These are phyloP conservation scores for Muschampia plurimacula DNA, from an alignment of 2,888 invertebrate species.

Conservation along the genomic window DNA sequence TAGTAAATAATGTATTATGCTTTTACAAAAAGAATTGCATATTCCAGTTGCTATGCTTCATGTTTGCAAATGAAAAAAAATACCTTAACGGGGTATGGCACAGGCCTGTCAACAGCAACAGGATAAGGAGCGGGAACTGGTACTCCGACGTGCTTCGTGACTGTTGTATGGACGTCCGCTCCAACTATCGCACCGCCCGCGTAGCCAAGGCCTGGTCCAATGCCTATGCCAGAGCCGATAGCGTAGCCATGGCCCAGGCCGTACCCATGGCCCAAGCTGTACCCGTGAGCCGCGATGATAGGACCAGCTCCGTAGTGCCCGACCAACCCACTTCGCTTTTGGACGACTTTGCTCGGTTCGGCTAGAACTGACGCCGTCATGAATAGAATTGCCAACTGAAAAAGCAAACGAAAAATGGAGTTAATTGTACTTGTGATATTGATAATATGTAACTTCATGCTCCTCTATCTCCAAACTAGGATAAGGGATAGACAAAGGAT, in stretches of 20 bases:
- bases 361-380: slow-evolving; percentile 71
- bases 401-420: slow-evolving; percentile 37
- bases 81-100: slow-evolving; percentile 77
- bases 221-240: slow-evolving; percentile 42
- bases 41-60: too few species aligned
- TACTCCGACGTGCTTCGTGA: slow-evolving; percentile 79
- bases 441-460: too few species aligned
- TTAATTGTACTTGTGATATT: not conserved
- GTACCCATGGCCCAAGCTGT: slow-evolving; percentile 49
- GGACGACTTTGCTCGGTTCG: slow-evolving; percentile 75
- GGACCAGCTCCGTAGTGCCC: slow-evolving; percentile 66
- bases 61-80: not conserved
- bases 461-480: not conserved
- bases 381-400: slow-evolving; percentile 70
- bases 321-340: slow-evolving; percentile 75
- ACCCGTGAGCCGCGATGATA: slow-evolving; percentile 47
- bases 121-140: slow-evolving; percentile 81
- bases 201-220: slow-evolving; percentile 46
- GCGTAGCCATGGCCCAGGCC: slow-evolving; percentile 50
- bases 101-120: slow-evolving; percentile 78
- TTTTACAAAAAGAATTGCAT: too few species aligned
- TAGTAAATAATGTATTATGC: too few species aligned
- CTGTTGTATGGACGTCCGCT: slow-evolving; percentile 79
- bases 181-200: slow-evolving; percentile 59
- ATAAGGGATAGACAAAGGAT: not conserved